phyloP scores from a whole-genome alignment of 1,140 invertebrate species.

The Aphelinus certus region DNA sequence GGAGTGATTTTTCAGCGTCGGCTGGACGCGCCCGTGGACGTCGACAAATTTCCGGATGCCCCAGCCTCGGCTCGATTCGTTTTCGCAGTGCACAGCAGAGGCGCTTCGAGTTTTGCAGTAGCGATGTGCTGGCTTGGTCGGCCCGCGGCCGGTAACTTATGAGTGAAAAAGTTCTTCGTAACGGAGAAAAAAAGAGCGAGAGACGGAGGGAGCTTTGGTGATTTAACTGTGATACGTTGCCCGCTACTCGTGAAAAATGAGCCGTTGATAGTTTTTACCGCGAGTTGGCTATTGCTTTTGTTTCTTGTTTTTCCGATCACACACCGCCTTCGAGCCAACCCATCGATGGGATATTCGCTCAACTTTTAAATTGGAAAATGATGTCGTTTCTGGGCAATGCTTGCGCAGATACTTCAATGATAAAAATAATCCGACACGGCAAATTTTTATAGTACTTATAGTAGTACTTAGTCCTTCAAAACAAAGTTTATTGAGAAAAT shows the following conservation, averaged over 20 bases:
- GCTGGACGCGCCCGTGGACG: constrained; percentile 5
- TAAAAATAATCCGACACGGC: too few species aligned
- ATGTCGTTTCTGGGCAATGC: too few species aligned
- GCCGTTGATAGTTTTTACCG: constrained; percentile 10
- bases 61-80: neutral
- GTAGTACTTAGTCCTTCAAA: too few species aligned
- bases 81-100: neutral
- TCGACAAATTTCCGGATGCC: constrained; percentile 24
- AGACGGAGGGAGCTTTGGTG: neutral
- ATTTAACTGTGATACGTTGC: constrained; percentile 21
- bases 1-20: constrained; percentile 23
- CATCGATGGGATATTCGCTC: too few species aligned
- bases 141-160: constrained; percentile 23
- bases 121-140: too few species aligned
- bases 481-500: too few species aligned
- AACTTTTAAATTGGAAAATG: too few species aligned
- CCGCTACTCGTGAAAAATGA: constrained; percentile 13
- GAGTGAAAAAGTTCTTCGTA: constrained; percentile 24
- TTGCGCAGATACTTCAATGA: too few species aligned
- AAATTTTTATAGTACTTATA: too few species aligned
- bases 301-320: neutral
- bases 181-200: neutral
- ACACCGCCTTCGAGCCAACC: too few species aligned
- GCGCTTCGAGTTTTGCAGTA: neutral
- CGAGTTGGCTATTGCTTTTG: neutral